Percentiles rank a stretch among this genome's conserved stretches.
Evolutionary conservation across 1,140 invertebrate species (phyloP).

Genomic region (Pseudoatta argentina): DNA sequence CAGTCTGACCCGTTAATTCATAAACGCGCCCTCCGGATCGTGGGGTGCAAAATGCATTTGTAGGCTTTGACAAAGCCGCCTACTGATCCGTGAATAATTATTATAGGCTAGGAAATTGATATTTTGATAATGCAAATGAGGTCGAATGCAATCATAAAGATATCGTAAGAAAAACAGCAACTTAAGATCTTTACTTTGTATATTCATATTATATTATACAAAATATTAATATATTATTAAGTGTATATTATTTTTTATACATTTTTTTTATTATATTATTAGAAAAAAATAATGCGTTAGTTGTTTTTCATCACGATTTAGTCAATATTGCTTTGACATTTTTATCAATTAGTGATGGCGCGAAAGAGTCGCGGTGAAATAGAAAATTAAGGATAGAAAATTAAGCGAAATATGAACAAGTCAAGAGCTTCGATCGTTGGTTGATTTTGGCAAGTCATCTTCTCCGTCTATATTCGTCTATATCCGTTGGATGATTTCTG

Average conservation of each 20-base stretch:
- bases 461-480: conserved; percentile 66
- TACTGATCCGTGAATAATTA: conserved; percentile 63
- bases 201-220: too few relatives aligned
- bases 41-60: conserved; percentile 74
- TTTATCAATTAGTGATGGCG: conserved; percentile 16
- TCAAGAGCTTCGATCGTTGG: conserved; percentile 43
- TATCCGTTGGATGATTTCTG: conserved; percentile 84
- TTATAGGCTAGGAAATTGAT: conserved; percentile 45
- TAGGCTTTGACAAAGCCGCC: conserved; percentile 65
- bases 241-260: too few relatives aligned
- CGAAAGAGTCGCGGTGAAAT: conserved; percentile 10
- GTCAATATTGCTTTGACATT: conserved; percentile 21
- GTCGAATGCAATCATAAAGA: conserved; percentile 6
- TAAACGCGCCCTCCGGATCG: conserved; percentile 76
- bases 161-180: background rate
- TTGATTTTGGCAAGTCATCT: conserved; percentile 71
- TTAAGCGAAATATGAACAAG: conserved; percentile 55
- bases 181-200: background rate
- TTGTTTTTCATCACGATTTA: background rate
- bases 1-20: conserved; percentile 78
- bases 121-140: conserved; percentile 43
- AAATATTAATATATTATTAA: too few relatives aligned
- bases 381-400: conserved; percentile 39
- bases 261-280: background rate
- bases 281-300: background rate